A percentile compares a stretch with the other conserved stretches of the same genome.
These are phyloP conservation scores for Platichthys flesus DNA, from an alignment of 2,113 vertebrate genomes.

Conservation along the genomic window DNA sequence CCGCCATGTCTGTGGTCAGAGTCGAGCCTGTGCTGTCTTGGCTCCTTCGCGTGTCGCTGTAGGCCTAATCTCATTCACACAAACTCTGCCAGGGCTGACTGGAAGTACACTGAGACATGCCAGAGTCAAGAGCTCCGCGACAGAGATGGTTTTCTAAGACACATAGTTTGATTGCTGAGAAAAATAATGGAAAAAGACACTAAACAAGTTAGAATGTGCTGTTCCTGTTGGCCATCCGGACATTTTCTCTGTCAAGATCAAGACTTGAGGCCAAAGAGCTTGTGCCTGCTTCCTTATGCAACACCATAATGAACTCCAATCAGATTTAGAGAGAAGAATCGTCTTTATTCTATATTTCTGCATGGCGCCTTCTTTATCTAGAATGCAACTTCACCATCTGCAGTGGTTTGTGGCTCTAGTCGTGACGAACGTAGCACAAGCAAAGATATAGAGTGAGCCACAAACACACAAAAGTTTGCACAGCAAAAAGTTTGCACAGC, in stretches of 20 bases:
- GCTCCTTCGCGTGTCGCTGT: slow-evolving; percentile 38
- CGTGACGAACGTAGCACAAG: too few species aligned
- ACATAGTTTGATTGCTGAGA: slow-evolving; percentile 19
- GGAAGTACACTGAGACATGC: slow-evolving; percentile 21
- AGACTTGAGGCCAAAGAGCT: slow-evolving; percentile 17
- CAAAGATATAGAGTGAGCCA: neutral
- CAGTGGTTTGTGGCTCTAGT: neutral
- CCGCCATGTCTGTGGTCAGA: slow-evolving; percentile 35
- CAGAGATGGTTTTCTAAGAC: slow-evolving; percentile 14
- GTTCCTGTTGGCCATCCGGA: slow-evolving; percentile 42
- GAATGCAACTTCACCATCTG: neutral
- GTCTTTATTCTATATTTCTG: neutral
- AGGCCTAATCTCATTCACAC: slow-evolving; percentile 43
- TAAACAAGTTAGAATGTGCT: slow-evolving; percentile 42
- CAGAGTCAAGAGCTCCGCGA: slow-evolving; percentile 15
- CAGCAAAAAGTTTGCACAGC: too few species aligned
- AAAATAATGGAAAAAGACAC: slow-evolving; percentile 42
- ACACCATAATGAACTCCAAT: neutral
- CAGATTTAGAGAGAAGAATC: neutral
- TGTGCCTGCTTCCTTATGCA: slow-evolving; percentile 15
- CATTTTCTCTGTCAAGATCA: neutral
- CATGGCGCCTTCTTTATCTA: neutral
- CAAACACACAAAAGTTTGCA: neutral
- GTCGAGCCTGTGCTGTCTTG: slow-evolving; percentile 40
- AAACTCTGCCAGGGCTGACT: slow-evolving; percentile 28